Percentiles rank a stretch among this genome's conserved stretches.
Evolutionary conservation across 2,888 invertebrate genomes (phyloP).

Genomic region (Napeogenes sylphis): DNA sequence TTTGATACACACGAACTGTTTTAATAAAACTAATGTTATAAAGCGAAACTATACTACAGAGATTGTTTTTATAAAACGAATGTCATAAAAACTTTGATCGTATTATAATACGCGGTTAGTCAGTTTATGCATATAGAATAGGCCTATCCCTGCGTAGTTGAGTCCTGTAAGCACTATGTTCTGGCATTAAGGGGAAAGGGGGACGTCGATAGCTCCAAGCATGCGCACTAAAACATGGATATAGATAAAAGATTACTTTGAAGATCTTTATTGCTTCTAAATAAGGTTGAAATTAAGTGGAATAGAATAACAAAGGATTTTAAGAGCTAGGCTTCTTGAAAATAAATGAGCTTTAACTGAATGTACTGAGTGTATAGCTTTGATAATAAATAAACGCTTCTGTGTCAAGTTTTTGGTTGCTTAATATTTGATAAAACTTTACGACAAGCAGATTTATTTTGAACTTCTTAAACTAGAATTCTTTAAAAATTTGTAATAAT

Average conservation of each 20-base stretch:
- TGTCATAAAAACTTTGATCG: too few species aligned
- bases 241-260: slow-evolving; percentile 14
- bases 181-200: slow-evolving; percentile 43
- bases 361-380: too few species aligned
- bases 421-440: too few species aligned
- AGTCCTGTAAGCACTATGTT: slow-evolving; percentile 53
- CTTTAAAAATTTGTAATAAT: too few species aligned
- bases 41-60: too few species aligned
- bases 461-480: too few species aligned
- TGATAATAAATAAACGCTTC: too few species aligned
- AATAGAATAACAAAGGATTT: slow-evolving; percentile 17
- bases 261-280: slow-evolving; percentile 17
- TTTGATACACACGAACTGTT: too few species aligned
- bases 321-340: slow-evolving; percentile 12
- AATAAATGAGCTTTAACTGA: not conserved
- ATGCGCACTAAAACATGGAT: slow-evolving; percentile 43
- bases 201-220: slow-evolving; percentile 62
- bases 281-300: slow-evolving; percentile 24
- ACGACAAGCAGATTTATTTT: too few species aligned
- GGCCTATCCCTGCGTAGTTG: slow-evolving; percentile 22
- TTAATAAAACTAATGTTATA: too few species aligned
- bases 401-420: too few species aligned
- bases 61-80: too few species aligned
- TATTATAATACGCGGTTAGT: not conserved
- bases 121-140: slow-evolving; percentile 13